Base-by-base conservation (phyloP, 2,888 invertebrate genomes). In the Diogma glabrata region DNA sequence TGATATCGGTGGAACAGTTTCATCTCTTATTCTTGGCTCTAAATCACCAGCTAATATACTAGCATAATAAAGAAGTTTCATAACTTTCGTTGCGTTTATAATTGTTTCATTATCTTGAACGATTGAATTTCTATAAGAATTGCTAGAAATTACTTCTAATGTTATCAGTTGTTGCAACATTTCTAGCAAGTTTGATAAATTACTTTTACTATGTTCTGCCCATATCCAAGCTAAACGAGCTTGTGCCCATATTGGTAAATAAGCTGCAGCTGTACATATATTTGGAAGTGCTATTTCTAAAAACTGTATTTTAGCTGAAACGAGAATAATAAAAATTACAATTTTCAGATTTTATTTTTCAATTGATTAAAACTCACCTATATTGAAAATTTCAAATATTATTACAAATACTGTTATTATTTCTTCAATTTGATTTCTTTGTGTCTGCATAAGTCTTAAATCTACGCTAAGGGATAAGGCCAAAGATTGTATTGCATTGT, bases 141-240 rank as follows among this genome's bases (percentile, higher is more conserved):
- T 79, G 3, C 83, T 83, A 36, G 85, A 82, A 54, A 92, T 84
- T 9, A 92, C 86, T 64, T 85, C 79, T 17, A 92, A 72, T 0
- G 92, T 91, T 56, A 94, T 87, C 43, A 93, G 75, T 64, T 93
- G 92, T 62, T 94, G 94, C 16, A 93, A 72, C 20, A 84, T 81
- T 63, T 87, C 82, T 53, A 89, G 65, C 48, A 88, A 76, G 57
- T 76, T 77, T 20, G 79, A 77, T 45, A 89, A 70, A 50, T 76
- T 76, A 26, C 75, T 75, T 57, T 77, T 77, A 60, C 79, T 79
- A 58, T 82, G 78, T 36, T 75, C 75, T 0, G 88, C 81, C 91
- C 91, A 92, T 12, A 85, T 78, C 2, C 81, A 75, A 0, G 88
- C 90, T 50, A 94, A 67, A 61, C 81, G 80, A 2, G 86, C 89